Base-by-base conservation (phyloP, 1,140 invertebrate genomes). In the Bathynomus jamesi region DNA sequence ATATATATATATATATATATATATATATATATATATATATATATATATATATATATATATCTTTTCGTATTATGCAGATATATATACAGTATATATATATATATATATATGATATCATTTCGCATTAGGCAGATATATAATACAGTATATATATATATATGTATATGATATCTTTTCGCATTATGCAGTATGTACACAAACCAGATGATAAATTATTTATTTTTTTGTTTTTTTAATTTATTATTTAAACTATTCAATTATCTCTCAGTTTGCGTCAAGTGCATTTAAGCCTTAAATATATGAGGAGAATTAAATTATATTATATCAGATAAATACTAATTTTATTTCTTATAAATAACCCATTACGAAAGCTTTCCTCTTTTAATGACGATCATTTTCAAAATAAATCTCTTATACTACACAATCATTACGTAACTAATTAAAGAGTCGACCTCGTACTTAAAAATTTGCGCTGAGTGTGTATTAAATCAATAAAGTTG, bases 1-100 rank as follows among this genome's bases (percentile, higher is more conserved):
- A 53, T 53, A 53, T 53, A 53, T 53, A 53, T 53, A 53, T 53
- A 53, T 53, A 53, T 53, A 53, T 53, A 53, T 53, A 53, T 53
- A 53, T 53, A 53, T 53, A 53, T 53, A 53, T 53, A 53, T 53
- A 53, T 53, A 53, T 53, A 53, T 53, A 53, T 53, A 53, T 53
- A 53, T 53, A 53, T 53, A 53, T 53, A 2, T 53, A 2, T 53
- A 53, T 53, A 53, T 53, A 53, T 53, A 53, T 53, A 53, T 53
- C 13, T 53, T 17, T 2, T 53, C 2, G 13, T 53, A 3, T 53
- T 53, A 40, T 40, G 17, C 17, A 40, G 7, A 40, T 40, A 40
- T 40, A 40, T 40, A 40, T 40, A 8, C 17, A 40, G 7, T 40
- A 40, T 40, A 40, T 40, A 40, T 40, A 40, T 40, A 40, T 40